These are phyloP conservation scores for Nomada flava DNA, from an alignment of 2,888 invertebrate species.

Conservation along the genomic window DNA sequence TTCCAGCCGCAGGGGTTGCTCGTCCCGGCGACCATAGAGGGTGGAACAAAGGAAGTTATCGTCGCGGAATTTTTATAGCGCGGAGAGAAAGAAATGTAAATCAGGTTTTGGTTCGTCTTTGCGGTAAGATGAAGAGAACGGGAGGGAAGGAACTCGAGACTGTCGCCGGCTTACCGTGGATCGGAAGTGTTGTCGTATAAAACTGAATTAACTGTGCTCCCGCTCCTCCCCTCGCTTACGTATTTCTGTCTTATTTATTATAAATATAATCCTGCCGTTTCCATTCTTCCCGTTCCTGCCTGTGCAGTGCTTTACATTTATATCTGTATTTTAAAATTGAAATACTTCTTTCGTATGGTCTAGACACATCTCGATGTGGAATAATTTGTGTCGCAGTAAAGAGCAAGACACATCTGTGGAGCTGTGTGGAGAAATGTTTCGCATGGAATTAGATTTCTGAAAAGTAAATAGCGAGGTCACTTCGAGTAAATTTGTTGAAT, in stretches of 20 bases:
- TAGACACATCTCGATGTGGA: neutral
- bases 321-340: conserved; percentile 17
- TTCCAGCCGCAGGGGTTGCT: conserved; percentile 86
- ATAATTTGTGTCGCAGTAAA: neutral
- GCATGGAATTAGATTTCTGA: too few relatives aligned
- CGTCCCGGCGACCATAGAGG: conserved; percentile 78
- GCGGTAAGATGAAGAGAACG: conserved; percentile 54
- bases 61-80: conserved; percentile 83
- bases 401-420: neutral
- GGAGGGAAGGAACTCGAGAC: conserved; percentile 45
- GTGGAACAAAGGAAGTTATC: conserved; percentile 83
- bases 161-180: conserved; percentile 51
- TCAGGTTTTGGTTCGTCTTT: conserved; percentile 72
- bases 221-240: conserved; percentile 21
- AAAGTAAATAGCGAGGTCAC: too few relatives aligned
- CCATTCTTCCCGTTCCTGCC: conserved; percentile 2
- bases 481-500: too few relatives aligned
- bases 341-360: conserved; percentile 10
- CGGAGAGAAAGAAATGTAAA: conserved; percentile 82
- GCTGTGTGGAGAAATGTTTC: neutral
- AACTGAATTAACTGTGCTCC: conserved; percentile 56
- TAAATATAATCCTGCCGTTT: conserved; percentile 40
- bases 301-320: conserved; percentile 30
- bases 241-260: conserved; percentile 51
- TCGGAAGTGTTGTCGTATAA: conserved; percentile 62